Percentiles rank a stretch among this genome's conserved stretches.
Evolutionary conservation across 1,140 invertebrate species (phyloP).

Genomic region (Anthonomus grandis): DNA sequence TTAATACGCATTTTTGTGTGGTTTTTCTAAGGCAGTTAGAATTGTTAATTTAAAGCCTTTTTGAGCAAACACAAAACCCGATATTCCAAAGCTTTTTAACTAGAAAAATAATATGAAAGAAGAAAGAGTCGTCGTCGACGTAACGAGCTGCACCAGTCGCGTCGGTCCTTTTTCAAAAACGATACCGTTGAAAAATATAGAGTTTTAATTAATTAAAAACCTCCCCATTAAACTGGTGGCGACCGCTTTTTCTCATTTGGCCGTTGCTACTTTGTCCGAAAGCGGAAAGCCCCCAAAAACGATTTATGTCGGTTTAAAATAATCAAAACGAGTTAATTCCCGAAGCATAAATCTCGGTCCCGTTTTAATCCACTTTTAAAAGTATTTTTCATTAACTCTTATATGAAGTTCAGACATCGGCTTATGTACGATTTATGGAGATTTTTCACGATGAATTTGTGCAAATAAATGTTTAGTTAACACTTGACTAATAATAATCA

Average conservation of each 20-base stretch:
- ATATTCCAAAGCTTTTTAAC: no score
- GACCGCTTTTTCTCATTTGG: slow-evolving; percentile 14
- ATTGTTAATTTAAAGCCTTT: no score
- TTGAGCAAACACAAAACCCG: no score
- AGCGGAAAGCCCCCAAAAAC: slow-evolving; percentile 8
- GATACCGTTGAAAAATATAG: no score
- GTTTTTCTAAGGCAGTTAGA: no score
- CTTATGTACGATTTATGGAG: slow-evolving; percentile 1
- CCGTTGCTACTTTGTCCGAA: slow-evolving; percentile 12
- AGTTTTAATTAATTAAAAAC: slow-evolving; percentile 16
- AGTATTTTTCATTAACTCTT: slow-evolving; percentile 27
- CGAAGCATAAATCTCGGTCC: slow-evolving; percentile 14
- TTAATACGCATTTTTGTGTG: no score
- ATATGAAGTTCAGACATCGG: slow-evolving; percentile 13
- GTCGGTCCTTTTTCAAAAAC: no score
- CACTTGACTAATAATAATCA: no score
- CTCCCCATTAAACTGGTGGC: slow-evolving; percentile 4
- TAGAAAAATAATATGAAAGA: no score
- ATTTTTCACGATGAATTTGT: slow-evolving; percentile 17
- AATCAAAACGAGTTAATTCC: slow-evolving; percentile 16
- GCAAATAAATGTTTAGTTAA: no score
- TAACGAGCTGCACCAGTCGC: no score
- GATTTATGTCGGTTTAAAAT: slow-evolving; percentile 22
- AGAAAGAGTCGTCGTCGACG: no score
- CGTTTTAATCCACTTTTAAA: slow-evolving; percentile 19